Evolutionary conservation across 2,888 invertebrate species (phyloP), one percentile per base, ranked within the genome.

Genomic region (Hipparchia semele): DNA sequence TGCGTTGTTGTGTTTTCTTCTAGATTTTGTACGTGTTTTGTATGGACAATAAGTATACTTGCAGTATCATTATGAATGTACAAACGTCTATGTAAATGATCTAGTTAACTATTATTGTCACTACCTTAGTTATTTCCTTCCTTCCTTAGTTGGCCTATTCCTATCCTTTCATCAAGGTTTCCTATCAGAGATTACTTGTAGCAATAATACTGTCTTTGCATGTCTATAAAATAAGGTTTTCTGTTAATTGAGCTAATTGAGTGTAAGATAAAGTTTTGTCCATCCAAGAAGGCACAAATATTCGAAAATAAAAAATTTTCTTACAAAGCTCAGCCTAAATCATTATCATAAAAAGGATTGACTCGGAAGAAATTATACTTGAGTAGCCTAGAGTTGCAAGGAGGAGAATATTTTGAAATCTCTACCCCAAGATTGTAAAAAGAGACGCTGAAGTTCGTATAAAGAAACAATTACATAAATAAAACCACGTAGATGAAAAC

Each of bases 1-100:
- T 77, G 76, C 72, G 73, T 6, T 33, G 51, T 23, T 33, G 10
- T 9, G 8, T 45, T 9, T 45, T 39, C 45, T 62, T 62, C 13
- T 51, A 51, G 23, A 23, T 13, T 49, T 8, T 7, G 7, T 62
- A 7, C 7, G 61, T 53, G 65, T 46, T 46, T 62, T 53, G 53
- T 53, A 33, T n/a, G 33, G 7, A 12, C 12, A 12, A 54, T 5
- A n/a, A 3, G 49, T 8, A 49, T 49, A 6, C 1, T 49, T 49
- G 6, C 7, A 49, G 5, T 8, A 49, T 49, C 6, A 8, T 6
- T 49, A 7, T 6, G 8, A 6, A 49, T 49, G 49, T 49, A 49
- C 49, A 8, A 49, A 49, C 7, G 3, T 49, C 6, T 8, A 49
- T 56, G 6, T 13, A 13, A 13, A 56, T 5, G 58, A 13, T 58